These are phyloP conservation scores for Charina bottae DNA, from an alignment of 2,113 vertebrate species.

Conservation along the genomic window DNA sequence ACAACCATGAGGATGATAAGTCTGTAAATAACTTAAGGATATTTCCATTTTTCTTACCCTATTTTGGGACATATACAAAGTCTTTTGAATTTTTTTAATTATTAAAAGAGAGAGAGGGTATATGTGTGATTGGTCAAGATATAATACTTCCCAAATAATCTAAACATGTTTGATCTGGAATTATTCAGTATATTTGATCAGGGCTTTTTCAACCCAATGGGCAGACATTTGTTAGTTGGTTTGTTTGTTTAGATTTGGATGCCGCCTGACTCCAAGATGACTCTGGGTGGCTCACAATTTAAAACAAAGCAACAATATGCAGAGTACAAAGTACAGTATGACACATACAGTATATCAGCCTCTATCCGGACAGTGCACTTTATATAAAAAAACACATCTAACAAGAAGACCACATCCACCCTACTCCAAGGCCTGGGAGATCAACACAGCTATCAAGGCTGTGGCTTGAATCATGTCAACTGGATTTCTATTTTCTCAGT, in stretches of 20 bases:
- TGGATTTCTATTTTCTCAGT: no score
- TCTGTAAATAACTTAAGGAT: neutral
- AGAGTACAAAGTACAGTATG: neutral
- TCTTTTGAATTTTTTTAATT: neutral
- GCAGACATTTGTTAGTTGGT: neutral
- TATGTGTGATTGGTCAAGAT: neutral
- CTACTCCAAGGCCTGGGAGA: neutral
- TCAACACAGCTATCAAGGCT: neutral
- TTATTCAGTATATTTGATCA: neutral
- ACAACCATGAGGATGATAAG: neutral
- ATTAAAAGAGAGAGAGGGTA: neutral
- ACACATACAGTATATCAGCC: neutral
- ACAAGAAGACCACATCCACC: neutral
- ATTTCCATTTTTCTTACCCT: neutral
- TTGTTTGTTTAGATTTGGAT: neutral
- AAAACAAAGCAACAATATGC: neutral
- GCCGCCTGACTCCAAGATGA: neutral
- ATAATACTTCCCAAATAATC: neutral
- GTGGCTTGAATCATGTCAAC: no score
- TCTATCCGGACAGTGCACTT: neutral
- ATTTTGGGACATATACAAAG: neutral
- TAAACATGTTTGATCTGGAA: neutral
- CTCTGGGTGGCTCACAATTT: neutral
- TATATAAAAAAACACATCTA: neutral
- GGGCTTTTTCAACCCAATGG: neutral